A percentile compares a stretch with the other conserved stretches of the same genome.
Evolutionary conservation across 2,797 vertebrate genomes (phyloP).

Genomic region (Anguilla obscura): DNA sequence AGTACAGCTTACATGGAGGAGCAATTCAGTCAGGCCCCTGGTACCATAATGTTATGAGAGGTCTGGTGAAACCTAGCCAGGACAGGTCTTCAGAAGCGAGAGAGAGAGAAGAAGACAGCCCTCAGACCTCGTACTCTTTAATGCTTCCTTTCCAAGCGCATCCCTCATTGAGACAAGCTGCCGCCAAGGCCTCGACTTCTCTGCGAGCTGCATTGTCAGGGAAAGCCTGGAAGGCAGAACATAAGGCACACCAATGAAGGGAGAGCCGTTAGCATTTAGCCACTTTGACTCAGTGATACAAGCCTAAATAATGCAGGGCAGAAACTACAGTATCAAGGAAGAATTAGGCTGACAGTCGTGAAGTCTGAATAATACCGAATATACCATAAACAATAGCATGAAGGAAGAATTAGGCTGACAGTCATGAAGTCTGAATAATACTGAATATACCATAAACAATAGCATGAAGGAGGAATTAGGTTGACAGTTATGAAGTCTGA

Average conservation of each 20-base stretch:
- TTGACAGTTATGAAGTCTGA: background rate
- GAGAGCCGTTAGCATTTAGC: background rate
- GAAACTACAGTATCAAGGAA: background rate
- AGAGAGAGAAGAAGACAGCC: background rate
- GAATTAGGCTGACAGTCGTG: background rate
- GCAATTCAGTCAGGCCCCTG: too few relatives aligned
- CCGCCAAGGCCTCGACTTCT: constrained; percentile 90
- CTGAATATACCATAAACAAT: too few relatives aligned
- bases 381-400: too few relatives aligned
- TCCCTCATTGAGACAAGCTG: constrained; percentile 83
- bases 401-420: background rate
- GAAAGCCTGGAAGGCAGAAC: constrained; percentile 15
- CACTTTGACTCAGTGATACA: background rate
- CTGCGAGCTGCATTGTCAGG: constrained; percentile 55
- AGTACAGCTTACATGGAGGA: too few relatives aligned
- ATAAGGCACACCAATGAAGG: background rate
- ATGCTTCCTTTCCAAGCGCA: constrained; percentile 92
- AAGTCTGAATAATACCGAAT: background rate
- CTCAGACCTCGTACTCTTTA: constrained; percentile 92
- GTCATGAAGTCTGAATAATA: background rate
- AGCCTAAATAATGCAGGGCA: background rate
- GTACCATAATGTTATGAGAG: too few relatives aligned
- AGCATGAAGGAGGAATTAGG: too few relatives aligned
- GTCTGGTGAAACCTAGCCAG: background rate
- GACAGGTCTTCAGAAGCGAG: background rate